Percentiles rank a stretch among this genome's conserved stretches.
Conservation (phyloP, 2,797 vertebrate species). For the Phrynocephalus guinanensis region DNA sequence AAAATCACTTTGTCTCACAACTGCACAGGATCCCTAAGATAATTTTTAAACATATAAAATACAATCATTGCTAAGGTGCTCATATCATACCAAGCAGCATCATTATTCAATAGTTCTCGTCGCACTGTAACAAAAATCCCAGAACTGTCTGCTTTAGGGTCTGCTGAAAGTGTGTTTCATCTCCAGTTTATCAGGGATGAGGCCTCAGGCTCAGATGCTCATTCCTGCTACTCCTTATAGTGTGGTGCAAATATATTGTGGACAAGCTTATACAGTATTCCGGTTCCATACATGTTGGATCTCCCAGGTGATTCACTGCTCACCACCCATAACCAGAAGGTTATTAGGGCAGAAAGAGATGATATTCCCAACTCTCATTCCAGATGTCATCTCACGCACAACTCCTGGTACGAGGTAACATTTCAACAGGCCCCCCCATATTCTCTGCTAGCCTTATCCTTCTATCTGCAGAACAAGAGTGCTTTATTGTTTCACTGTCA, state of each 20-base stretch:
- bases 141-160: slow-evolving; percentile 25
- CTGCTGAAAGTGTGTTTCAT: not conserved
- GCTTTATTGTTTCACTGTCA: not conserved
- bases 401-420: not conserved
- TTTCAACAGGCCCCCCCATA: not conserved
- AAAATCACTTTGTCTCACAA: not conserved
- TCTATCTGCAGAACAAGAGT: not conserved
- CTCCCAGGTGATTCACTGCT: not conserved
- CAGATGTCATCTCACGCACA: not conserved
- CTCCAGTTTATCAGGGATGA: not conserved
- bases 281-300: not conserved
- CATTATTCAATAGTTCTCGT: not conserved
- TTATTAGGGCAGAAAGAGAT: not conserved
- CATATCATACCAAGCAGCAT: not conserved
- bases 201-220: not conserved
- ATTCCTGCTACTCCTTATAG: not conserved
- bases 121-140: not conserved
- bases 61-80: not conserved
- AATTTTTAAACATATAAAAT: not conserved
- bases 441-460: not conserved
- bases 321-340: not conserved
- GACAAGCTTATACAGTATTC: not conserved
- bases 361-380: too few relatives aligned
- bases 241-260: not conserved
- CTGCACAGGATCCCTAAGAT: not conserved